phyloP scores from a whole-genome alignment of 2,113 vertebrate genomes.

The Desmodus rotundus region DNA sequence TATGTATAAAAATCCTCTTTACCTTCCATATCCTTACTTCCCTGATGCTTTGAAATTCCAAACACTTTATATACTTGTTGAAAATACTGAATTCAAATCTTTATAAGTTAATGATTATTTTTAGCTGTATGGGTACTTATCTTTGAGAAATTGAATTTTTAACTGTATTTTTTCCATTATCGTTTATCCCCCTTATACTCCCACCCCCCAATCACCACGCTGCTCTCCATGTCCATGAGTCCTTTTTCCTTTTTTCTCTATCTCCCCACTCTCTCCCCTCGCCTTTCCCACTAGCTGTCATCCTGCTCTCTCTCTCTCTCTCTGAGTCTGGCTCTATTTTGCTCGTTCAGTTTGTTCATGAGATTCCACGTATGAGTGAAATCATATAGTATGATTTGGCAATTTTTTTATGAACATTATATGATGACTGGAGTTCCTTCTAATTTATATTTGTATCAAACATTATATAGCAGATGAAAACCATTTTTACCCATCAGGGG shows the following conservation, averaged over 20 bases:
- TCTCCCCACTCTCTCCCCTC: no score
- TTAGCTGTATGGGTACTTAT: background rate
- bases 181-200: no score
- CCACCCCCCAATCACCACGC: no score
- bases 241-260: no score
- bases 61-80: background rate
- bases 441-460: background rate
- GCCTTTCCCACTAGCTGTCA: no score
- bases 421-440: background rate
- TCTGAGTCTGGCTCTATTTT: no score
- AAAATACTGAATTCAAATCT: background rate
- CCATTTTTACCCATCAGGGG: background rate
- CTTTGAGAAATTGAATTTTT: background rate
- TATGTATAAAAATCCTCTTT: background rate
- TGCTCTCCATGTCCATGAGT: no score
- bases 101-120: background rate
- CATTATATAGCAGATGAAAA: background rate
- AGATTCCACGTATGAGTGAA: no score
- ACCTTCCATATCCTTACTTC: background rate
- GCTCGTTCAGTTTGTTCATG: no score
- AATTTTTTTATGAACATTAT: background rate
- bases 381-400: background rate
- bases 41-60: background rate
- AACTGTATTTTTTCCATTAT: background rate
- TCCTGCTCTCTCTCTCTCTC: no score